These are phyloP conservation scores for Phodopus roborovskii DNA, from an alignment of 2,113 vertebrate species.

Conservation along the genomic window DNA sequence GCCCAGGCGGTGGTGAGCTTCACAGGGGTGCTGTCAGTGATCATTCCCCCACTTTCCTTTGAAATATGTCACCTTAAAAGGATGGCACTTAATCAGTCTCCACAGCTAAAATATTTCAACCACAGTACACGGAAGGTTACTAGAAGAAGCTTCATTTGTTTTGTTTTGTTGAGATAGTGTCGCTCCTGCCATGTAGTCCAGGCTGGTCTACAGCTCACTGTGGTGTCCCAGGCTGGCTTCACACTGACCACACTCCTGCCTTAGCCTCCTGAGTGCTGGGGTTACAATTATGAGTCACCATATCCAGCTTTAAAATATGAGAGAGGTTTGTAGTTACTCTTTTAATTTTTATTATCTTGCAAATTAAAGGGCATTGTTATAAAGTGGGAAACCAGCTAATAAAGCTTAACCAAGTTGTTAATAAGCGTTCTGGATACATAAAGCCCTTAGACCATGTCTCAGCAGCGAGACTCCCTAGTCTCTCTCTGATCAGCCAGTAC, in stretches of 20 bases:
- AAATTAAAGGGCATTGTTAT: conserved; percentile 56
- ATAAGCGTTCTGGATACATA: conserved; percentile 41
- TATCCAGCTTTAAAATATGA: background rate
- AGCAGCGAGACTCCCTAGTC: background rate
- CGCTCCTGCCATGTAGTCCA: background rate
- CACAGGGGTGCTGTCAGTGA: background rate
- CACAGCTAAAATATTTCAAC: conserved; percentile 34
- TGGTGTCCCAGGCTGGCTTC: background rate
- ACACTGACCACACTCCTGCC: background rate
- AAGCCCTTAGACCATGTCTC: conserved; percentile 11
- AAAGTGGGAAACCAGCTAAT: conserved; percentile 51
- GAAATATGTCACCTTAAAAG: conserved; percentile 11
- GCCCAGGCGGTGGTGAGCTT: background rate
- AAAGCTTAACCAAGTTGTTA: conserved; percentile 53
- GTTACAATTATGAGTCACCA: background rate
- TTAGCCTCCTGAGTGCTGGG: background rate
- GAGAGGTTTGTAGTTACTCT: conserved; percentile 51
- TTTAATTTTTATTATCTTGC: conserved; percentile 70
- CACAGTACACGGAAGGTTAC: conserved; percentile 32
- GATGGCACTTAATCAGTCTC: conserved; percentile 35
- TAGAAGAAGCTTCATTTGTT: conserved; percentile 35
- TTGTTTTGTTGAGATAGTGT: background rate
- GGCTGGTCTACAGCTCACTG: background rate
- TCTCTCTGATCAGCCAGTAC: background rate
- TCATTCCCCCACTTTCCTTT: conserved; percentile 32